Percentiles rank a stretch among this genome's conserved stretches.
phyloP scores from a whole-genome alignment of 2,113 vertebrate genomes.

The Elephantulus edwardii region DNA sequence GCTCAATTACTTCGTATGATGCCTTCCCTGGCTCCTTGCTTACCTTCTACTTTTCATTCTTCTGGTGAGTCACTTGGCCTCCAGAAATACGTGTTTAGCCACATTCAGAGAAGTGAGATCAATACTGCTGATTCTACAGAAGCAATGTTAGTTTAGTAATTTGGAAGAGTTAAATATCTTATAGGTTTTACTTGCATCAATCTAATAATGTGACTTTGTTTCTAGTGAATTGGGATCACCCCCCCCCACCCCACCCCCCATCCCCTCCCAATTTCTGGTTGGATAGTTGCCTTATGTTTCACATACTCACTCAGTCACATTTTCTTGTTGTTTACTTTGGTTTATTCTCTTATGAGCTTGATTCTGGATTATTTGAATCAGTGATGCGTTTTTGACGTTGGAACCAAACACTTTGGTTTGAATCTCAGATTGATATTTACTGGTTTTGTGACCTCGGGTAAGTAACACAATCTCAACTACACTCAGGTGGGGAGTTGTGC shows the following conservation, averaged over 20 bases:
- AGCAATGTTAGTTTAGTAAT: neutral
- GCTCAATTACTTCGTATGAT: constrained; percentile 15
- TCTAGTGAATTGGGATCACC: neutral
- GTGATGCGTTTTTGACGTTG: neutral
- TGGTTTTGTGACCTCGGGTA: neutral
- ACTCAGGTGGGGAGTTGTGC: too few species aligned
- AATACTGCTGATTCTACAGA: neutral
- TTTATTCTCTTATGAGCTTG: neutral
- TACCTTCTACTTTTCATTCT: neutral
- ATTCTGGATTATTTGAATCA: neutral
- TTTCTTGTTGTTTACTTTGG: too few species aligned
- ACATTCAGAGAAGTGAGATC: neutral
- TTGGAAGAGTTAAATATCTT: neutral
- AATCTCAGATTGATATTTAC: neutral
- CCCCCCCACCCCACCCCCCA: neutral
- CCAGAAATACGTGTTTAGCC: neutral
- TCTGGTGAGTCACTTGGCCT: neutral
- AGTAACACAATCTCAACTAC: neutral
- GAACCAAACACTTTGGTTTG: neutral
- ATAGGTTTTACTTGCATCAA: neutral
- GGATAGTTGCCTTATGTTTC: neutral
- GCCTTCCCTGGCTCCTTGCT: neutral
- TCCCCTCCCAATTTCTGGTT: neutral
- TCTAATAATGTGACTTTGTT: neutral
- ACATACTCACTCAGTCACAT: neutral